Conservation (phyloP, 2,113 vertebrate genomes). For the Colinus virginianus region DNA sequence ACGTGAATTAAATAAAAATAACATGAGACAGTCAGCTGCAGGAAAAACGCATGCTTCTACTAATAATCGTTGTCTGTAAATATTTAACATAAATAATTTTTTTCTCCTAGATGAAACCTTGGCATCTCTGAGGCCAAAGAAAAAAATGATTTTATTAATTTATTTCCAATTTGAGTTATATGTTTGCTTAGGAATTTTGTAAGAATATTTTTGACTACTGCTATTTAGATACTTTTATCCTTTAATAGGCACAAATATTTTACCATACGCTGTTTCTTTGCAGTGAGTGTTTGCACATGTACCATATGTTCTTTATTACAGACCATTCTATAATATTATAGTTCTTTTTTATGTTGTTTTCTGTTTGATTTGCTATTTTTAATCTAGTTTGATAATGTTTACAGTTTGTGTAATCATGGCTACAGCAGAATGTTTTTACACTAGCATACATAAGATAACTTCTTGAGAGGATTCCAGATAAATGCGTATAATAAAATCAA, state of each 20-base stretch:
- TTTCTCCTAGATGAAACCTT: neutral
- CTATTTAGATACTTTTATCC: neutral
- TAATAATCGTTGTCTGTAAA: too few species aligned
- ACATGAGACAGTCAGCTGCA: neutral
- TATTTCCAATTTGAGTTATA: neutral
- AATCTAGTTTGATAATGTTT: neutral
- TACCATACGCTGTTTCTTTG: neutral
- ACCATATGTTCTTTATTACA: neutral
- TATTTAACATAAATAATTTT: neutral
- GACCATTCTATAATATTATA: neutral
- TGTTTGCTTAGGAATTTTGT: neutral
- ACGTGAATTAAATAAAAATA: neutral
- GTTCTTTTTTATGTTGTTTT: neutral
- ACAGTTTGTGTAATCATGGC: neutral
- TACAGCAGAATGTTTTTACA: neutral
- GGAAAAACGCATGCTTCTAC: neutral
- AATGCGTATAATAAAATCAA: slow-evolving; percentile 11
- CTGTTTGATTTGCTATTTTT: neutral
- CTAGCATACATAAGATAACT: neutral
- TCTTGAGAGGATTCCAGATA: neutral
- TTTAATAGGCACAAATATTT: neutral
- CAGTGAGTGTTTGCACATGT: neutral
- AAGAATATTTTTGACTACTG: neutral
- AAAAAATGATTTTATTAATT: neutral
- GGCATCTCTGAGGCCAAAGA: neutral